phyloP scores from a whole-genome alignment of 2,888 invertebrate species.

The Drosophila lacicola region DNA sequence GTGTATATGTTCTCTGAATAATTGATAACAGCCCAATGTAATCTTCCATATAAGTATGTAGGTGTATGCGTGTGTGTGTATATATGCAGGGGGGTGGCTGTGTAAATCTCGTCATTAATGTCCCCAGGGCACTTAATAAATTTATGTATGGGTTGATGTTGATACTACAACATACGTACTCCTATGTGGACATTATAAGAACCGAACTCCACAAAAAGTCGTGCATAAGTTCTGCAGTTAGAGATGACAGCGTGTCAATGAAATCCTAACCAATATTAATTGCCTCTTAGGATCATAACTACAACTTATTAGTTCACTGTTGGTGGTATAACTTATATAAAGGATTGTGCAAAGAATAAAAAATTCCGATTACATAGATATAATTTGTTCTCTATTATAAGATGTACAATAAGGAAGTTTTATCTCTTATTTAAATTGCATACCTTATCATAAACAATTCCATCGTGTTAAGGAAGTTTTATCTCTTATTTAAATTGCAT shows the following conservation, averaged over 20 bases:
- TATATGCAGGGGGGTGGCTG: slow-evolving; percentile 30
- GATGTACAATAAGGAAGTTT: too few species aligned
- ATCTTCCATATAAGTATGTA: slow-evolving; percentile 35
- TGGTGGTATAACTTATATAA: too few species aligned
- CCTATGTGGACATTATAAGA: slow-evolving; percentile 7
- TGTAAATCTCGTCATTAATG: slow-evolving; percentile 70
- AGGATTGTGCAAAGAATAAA: too few species aligned
- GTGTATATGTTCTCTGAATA: slow-evolving; percentile 73
- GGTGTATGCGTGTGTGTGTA: slow-evolving; percentile 19
- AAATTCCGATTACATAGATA: too few species aligned
- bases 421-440: too few species aligned
- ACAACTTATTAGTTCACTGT: too few species aligned
- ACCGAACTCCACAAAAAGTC: slow-evolving; percentile 10
- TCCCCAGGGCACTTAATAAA: slow-evolving; percentile 59
- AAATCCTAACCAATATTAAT: background rate
- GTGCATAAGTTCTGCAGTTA: slow-evolving; percentile 1
- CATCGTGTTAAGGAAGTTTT: too few species aligned
- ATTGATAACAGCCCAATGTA: slow-evolving; percentile 68
- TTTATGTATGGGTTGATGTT: slow-evolving; percentile 39
- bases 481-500: too few species aligned
- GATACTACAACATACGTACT: slow-evolving; percentile 4
- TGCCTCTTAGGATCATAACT: too few species aligned
- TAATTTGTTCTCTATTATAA: too few species aligned
- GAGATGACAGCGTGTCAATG: slow-evolving; percentile 13
- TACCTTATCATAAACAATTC: too few species aligned